Evolutionary conservation across 2,888 invertebrate species (phyloP), one percentile per base, ranked within the genome.

Genomic region (Leptinotarsa peninsularis): DNA sequence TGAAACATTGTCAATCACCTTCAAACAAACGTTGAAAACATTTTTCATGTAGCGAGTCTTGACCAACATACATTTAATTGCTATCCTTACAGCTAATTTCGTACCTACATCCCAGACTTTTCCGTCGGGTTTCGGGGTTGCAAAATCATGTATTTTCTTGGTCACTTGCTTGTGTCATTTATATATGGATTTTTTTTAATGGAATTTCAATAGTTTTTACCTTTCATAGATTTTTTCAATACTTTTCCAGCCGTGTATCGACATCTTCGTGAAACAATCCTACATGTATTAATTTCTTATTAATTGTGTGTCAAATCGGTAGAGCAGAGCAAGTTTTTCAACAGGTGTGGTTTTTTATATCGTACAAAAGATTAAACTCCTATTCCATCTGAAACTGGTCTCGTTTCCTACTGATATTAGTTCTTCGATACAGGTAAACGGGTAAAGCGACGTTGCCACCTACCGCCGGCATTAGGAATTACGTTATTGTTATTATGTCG

Each of bases 401-500:
- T 63, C 43, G 14, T 63, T 63, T 63, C 43, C 63, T n/a, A 63
- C 63, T 33, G 63, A 63, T 63, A 54, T 50, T 63, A 69, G 60
- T 75, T 75, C 74, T 71, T 75, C 60, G 56, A 78, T 78, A 78
- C 81, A 81, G 81, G 82, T 82, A 82, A 79, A 77, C 82, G 81
- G 81, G 82, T 81, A 43, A 81, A 82, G 81, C 79, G 73, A 66
- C 76, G 84, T 82, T 85, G 85, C 84, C 85, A 80, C 81, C 75
- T 84, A 58, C 23, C 23, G 15, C 58, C 58, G 58, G 58, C 23
- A 58, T 23, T 21, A 58, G 49, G 58, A 58, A 68, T 50, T 68
- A 49, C 85, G 84, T 84, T 86, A 85, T 85, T 86, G 84, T 85
- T 86, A 84, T 85, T 83, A 81, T 83, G 69, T 72, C 86, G 88